Percentiles rank a stretch among this genome's conserved stretches.
phyloP scores from a whole-genome alignment of 2,113 vertebrate species.

The Heterochromis multidens region DNA sequence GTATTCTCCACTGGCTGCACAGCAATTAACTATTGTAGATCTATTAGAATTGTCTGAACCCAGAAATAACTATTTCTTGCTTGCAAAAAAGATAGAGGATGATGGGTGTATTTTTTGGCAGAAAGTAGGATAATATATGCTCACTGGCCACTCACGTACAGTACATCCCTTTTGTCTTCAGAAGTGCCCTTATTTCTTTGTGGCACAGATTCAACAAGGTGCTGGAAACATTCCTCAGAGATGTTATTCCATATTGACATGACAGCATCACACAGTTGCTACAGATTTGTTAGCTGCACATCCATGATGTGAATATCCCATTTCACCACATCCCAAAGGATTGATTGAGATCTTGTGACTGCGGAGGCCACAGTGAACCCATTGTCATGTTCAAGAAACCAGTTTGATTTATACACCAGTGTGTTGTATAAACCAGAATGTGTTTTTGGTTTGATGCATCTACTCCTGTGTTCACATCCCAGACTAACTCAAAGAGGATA shows the following conservation, averaged over 20 bases:
- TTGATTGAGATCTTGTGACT: neutral
- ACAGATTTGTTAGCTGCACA: neutral
- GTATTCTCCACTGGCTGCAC: neutral
- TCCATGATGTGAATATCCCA: neutral
- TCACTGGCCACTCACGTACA: neutral
- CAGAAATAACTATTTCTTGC: neutral
- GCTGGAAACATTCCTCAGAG: rapidly evolving
- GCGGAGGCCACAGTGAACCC: neutral
- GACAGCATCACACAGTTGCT: neutral
- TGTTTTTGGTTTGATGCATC: neutral
- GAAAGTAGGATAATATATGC: neutral
- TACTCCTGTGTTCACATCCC: neutral
- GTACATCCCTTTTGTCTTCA: neutral
- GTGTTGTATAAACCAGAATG: neutral
- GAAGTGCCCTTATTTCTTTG: neutral
- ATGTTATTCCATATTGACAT: neutral
- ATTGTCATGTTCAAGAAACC: neutral
- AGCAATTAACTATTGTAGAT: neutral
- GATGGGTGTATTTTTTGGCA: neutral
- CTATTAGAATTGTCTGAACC: neutral
- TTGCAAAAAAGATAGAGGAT: neutral
- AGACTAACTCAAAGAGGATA: constrained; percentile 9
- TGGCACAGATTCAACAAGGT: neutral
- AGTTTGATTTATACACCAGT: too few species aligned
- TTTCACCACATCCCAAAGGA: neutral